Evolutionary conservation across 1,140 invertebrate genomes (phyloP).

Genomic region (Ips nitidus): DNA sequence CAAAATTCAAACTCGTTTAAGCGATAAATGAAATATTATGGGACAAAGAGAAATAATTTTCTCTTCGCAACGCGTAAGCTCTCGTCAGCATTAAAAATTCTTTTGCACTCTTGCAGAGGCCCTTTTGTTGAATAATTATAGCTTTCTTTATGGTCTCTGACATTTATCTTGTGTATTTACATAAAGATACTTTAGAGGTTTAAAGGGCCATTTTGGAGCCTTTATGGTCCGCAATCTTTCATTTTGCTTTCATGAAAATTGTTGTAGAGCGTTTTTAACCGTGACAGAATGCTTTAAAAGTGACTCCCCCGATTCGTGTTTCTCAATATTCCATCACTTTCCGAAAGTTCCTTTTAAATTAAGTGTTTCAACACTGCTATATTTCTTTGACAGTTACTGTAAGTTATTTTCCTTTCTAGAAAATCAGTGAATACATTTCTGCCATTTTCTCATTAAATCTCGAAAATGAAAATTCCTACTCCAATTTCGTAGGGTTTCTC

Average conservation of each 20-base stretch:
- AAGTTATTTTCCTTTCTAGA: conserved; percentile 1
- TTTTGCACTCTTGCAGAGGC: neutral
- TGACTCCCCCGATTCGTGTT: too few relatives aligned
- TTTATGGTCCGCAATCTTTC: conserved; percentile 5
- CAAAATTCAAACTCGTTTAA: conserved; percentile 16
- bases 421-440: conserved; percentile 1
- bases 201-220: conserved; percentile 7
- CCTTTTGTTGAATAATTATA: conserved; percentile 13
- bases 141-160: conserved; percentile 8
- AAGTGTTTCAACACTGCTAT: too few relatives aligned
- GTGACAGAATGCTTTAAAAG: too few relatives aligned
- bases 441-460: conserved; percentile 21
- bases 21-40: conserved; percentile 18
- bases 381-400: too few relatives aligned
- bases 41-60: conserved; percentile 14
- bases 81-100: conserved; percentile 9
- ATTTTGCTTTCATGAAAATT: conserved; percentile 8
- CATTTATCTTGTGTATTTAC: conserved; percentile 18
- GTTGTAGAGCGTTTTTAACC: neutral
- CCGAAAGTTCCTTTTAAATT: too few relatives aligned
- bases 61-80: neutral
- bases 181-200: conserved; percentile 11
- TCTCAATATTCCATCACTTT: too few relatives aligned
- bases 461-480: conserved; percentile 14
- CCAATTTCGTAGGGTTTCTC: conserved; percentile 5